These are phyloP conservation scores for Hyposoter dolosus DNA, from an alignment of 2,888 invertebrate species.

Conservation along the genomic window DNA sequence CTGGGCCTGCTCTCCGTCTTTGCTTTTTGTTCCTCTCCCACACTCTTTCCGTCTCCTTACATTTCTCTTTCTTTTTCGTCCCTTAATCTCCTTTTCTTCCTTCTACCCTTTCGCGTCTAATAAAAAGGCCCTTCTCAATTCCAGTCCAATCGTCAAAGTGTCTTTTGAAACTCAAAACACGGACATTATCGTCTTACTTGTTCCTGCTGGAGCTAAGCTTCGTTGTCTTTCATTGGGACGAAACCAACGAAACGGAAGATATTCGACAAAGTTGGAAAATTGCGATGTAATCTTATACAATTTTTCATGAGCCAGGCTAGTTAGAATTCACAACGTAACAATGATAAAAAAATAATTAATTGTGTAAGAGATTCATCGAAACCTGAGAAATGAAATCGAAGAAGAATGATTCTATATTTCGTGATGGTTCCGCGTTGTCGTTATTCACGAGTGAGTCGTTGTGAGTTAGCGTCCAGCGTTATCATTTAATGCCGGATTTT, in stretches of 20 bases:
- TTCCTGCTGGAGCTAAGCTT: conserved; percentile 3
- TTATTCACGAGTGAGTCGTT: neutral
- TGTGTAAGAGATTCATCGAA: no score
- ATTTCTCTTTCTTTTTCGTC: conserved; percentile 17
- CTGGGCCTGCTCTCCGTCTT: conserved; percentile 10
- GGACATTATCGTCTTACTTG: conserved; percentile 45
- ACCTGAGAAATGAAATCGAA: no score
- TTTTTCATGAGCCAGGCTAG: neutral
- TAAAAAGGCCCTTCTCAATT: conserved; percentile 53
- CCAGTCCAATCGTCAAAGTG: conserved; percentile 49
- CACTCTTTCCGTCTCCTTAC: conserved; percentile 1
- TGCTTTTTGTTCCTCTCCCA: neutral
- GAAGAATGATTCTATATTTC: no score
- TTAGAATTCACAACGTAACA: neutral
- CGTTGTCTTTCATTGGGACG: conserved; percentile 20
- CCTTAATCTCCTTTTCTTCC: neutral
- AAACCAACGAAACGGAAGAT: conserved; percentile 16
- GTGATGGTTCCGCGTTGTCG: neutral
- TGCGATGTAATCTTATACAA: neutral
- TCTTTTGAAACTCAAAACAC: conserved; percentile 33
- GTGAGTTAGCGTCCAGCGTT: neutral
- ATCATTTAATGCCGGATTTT: neutral
- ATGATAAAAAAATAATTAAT: neutral
- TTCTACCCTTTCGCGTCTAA: conserved; percentile 64
- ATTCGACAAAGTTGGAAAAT: neutral